Conservation (phyloP, 2,888 invertebrate species). For the Coleophora deauratella region DNA sequence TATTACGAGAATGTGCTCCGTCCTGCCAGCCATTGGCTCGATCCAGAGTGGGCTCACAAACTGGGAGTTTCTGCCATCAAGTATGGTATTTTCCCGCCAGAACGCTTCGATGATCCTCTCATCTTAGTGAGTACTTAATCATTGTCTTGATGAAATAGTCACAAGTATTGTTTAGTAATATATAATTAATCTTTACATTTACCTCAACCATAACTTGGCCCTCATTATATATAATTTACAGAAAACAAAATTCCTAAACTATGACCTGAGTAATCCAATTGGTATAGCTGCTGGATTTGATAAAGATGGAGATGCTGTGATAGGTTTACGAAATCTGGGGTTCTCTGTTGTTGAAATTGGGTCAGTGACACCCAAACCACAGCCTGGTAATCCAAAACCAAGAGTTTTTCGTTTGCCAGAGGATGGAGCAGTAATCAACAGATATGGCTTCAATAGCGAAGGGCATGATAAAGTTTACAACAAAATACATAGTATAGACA, state of each 20-base stretch:
- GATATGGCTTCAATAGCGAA: conserved; percentile 94
- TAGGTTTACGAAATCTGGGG: conserved; percentile 86
- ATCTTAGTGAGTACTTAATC: conserved; percentile 70
- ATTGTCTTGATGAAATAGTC: no score
- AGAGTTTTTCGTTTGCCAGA: conserved; percentile 90
- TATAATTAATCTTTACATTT: no score
- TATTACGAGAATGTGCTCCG: conserved; percentile 84
- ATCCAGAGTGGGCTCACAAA: conserved; percentile 89
- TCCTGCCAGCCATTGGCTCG: conserved; percentile 80
- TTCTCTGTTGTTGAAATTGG: conserved; percentile 98
- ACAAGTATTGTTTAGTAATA: no score
- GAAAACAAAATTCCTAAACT: conserved; percentile 81
- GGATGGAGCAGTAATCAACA: conserved; percentile 93
- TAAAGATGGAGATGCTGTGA: conserved; percentile 94
- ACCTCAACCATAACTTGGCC: no score
- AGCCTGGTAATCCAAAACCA: conserved; percentile 93
- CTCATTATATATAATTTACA: conserved; percentile 50
- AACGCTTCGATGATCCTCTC: conserved; percentile 74
- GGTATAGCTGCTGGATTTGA: conserved; percentile 99
- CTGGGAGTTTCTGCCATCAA: conserved; percentile 84
- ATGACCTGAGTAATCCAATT: conserved; percentile 88
- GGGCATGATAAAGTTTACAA: conserved; percentile 86
- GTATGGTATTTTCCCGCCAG: conserved; percentile 80
- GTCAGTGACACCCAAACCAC: conserved; percentile 94
- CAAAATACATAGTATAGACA: conserved; percentile 75